phyloP scores from a whole-genome alignment of 2,888 invertebrate genomes.

The Poecilus cupreus region DNA sequence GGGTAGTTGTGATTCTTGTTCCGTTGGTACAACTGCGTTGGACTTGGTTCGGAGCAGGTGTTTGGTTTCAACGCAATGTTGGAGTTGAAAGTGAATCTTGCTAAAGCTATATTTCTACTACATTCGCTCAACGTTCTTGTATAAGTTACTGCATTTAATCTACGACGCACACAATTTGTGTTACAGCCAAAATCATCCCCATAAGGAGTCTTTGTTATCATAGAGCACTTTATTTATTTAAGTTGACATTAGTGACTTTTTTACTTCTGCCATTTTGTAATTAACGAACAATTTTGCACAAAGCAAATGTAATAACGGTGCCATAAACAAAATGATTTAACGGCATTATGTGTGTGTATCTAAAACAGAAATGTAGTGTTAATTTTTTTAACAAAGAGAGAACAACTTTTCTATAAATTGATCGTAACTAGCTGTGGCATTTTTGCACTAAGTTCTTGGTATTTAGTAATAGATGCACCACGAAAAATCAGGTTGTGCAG shows the following conservation, averaged over 20 bases:
- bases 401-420: constrained; percentile 30
- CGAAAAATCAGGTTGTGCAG: constrained; percentile 52
- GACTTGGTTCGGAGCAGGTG: background rate
- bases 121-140: constrained; percentile 55
- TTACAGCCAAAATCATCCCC: constrained; percentile 7
- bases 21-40: background rate
- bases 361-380: constrained; percentile 44
- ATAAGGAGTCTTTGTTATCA: constrained; percentile 4
- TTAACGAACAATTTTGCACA: constrained; percentile 53
- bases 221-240: constrained; percentile 42
- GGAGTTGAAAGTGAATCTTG: constrained; percentile 42
- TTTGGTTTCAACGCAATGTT: background rate
- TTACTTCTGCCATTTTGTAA: constrained; percentile 44
- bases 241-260: constrained; percentile 42
- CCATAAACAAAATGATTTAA: constrained; percentile 45
- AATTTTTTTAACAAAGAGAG: constrained; percentile 34
- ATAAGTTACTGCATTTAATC: constrained; percentile 55
- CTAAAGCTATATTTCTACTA: constrained; percentile 54
- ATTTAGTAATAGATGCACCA: constrained; percentile 26
- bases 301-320: constrained; percentile 43
- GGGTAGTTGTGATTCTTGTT: background rate
- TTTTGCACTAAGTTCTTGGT: constrained; percentile 32
- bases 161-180: constrained; percentile 49
- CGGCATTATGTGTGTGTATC: constrained; percentile 48
- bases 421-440: constrained; percentile 4